A percentile compares a stretch with the other conserved stretches of the same genome.
Evolutionary conservation across 2,797 vertebrate genomes (phyloP).

Genomic region (Dromococcyx pavoninus): DNA sequence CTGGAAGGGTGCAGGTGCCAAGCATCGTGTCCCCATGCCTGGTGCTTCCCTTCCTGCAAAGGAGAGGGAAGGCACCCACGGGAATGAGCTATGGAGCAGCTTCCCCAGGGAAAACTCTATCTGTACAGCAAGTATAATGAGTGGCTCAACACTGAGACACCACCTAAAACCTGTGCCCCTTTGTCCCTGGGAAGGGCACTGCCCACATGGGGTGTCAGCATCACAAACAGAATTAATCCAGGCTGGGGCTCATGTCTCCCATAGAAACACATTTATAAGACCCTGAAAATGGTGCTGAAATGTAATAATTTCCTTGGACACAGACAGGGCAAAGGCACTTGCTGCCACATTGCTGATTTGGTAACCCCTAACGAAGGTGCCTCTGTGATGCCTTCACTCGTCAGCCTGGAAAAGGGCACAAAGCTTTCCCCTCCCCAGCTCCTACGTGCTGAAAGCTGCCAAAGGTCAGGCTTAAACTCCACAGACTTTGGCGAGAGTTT

Average conservation of each 20-base stretch:
- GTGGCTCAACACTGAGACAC: not conserved
- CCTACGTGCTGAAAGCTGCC: not conserved
- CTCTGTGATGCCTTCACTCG: not conserved
- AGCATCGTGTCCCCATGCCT: accelerated
- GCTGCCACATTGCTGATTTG: not conserved
- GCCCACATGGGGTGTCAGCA: not conserved
- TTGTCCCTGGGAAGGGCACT: not conserved
- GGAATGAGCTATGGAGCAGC: not conserved
- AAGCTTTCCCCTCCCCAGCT: not conserved
- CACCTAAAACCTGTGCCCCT: not conserved
- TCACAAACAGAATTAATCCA: not conserved
- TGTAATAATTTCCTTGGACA: not conserved
- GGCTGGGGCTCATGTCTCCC: not conserved
- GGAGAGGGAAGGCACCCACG: accelerated
- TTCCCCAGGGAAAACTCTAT: not conserved
- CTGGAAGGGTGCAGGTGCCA: not conserved
- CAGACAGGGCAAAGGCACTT: not conserved
- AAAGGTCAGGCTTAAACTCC: not conserved
- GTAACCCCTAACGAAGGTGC: not conserved
- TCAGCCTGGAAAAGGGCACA: not conserved
- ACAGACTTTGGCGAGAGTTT: not conserved
- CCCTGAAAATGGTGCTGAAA: not conserved
- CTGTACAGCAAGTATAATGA: not conserved
- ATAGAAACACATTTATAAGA: not conserved
- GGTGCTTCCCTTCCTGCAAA: not conserved